A percentile compares a stretch with the other conserved stretches of the same genome.
Evolutionary conservation across 2,797 vertebrate species (phyloP).

Genomic region (Esox masquinongy): DNA sequence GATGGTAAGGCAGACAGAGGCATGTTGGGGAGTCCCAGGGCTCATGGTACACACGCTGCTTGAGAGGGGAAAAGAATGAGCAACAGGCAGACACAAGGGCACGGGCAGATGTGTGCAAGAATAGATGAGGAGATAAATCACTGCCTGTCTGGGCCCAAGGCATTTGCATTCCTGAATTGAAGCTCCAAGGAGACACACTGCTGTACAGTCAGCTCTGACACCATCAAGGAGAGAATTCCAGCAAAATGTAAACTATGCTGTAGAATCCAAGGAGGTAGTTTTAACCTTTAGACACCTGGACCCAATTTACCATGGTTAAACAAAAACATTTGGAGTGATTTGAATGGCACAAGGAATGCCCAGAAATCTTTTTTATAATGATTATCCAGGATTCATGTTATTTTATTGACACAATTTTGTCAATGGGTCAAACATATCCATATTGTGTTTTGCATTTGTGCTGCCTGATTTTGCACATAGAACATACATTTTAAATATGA

Average conservation of each 20-base stretch:
- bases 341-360: not conserved
- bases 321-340: not conserved
- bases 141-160: constrained; percentile 72
- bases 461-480: no score
- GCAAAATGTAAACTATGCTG: constrained; percentile 5
- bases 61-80: constrained; percentile 69
- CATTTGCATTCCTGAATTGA: constrained; percentile 83
- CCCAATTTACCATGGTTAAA: not conserved
- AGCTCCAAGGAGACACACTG: constrained; percentile 73
- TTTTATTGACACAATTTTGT: no score
- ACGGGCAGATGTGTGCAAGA: constrained; percentile 81
- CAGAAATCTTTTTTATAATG: no score
- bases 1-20: constrained; percentile 49
- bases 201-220: constrained; percentile 52
- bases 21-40: constrained; percentile 67
- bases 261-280: not conserved
- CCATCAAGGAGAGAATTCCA: constrained; percentile 12
- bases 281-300: not conserved
- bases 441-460: no score
- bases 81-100: constrained; percentile 82
- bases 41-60: constrained; percentile 64
- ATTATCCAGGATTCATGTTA: no score
- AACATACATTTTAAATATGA: no score
- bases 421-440: no score
- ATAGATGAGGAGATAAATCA: constrained; percentile 84